Conservation (phyloP, 2,888 invertebrate species). For the Stomorhina lunata region DNA sequence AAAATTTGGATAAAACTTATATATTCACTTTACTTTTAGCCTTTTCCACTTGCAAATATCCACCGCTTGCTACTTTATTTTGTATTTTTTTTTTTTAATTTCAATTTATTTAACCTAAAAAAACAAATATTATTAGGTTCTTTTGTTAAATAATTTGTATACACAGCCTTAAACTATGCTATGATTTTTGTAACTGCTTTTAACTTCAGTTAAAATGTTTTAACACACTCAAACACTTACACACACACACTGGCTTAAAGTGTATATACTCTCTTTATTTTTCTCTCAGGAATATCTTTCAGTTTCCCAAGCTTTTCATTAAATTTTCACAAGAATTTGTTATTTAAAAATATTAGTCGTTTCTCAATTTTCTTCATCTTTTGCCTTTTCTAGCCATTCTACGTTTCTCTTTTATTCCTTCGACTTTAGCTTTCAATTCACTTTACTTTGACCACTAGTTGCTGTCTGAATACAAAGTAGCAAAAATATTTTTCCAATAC, state of each 20-base stretch:
- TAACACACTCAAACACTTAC: neutral
- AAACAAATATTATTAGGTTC: neutral
- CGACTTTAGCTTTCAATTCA: conserved; percentile 18
- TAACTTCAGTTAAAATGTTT: conserved; percentile 51
- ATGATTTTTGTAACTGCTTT: conserved; percentile 14
- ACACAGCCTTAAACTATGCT: conserved; percentile 46
- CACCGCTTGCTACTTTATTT: too few species aligned
- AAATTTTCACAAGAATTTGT: too few species aligned
- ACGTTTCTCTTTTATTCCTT: conserved; percentile 20
- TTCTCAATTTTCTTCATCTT: neutral
- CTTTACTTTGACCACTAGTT: conserved; percentile 69
- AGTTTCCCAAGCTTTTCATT: too few species aligned
- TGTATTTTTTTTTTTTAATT: neutral
- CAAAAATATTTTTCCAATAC: conserved; percentile 32
- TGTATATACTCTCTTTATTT: neutral
- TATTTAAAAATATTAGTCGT: too few species aligned
- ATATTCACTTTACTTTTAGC: neutral
- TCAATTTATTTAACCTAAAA: conserved; percentile 12
- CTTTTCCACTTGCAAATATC: neutral
- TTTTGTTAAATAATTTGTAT: conserved; percentile 20
- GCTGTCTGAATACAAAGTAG: conserved; percentile 57
- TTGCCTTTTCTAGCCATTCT: neutral
- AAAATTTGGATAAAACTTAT: too few species aligned
- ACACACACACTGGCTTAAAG: neutral
- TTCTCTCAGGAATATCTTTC: too few species aligned